Base-by-base conservation (phyloP, 2,888 invertebrate genomes). In the Drosophila anceps region DNA sequence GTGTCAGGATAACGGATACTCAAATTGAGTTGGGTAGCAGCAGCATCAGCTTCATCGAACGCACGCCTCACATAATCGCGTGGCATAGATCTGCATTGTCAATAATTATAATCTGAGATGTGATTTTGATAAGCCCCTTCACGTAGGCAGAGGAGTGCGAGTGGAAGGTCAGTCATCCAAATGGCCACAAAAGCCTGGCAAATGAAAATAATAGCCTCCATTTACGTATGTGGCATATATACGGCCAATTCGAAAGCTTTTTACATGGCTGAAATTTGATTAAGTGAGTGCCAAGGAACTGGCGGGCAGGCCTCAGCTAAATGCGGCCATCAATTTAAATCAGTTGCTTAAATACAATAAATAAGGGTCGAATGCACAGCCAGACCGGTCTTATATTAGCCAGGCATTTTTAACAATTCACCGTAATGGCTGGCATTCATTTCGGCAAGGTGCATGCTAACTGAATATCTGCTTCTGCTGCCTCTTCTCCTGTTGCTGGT, bases 351-450 rank as follows among this genome's bases (percentile, higher is more conserved):
- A 72, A 72, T 72, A 79, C 82, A 79, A 84, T 87, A 84, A 84
- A 84, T 89, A 84, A 81, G 81, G 69, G 70, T 67, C 79, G 72
- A 73, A 48, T 64, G 59, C 44, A 65, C 33, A 7, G 33, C 13
- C 31, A 24, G 69, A 44, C 50, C 59, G 12, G 24, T 41, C 33
- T 44, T 41, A 54, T 81, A 90, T 90, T 84, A 82, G 88, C 82
- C 85, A 82, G 71, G 61, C 78, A 88, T 88, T 90, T 90, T 88
- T 88, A 88, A 90, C 88, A 82, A 90, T 90, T 91, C 76, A 66
- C 58, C 68, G 57, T 88, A 90, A 88, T 90, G 86, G 85, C 66
- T 53, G 62, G 61, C 79, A 82, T 85, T 79, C 69, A 66, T 79
- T 71, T 88, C 66, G 71, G 68, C 71, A 50, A 50, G 84, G 63